Evolutionary conservation across 1,140 invertebrate genomes (phyloP), one percentile per base, ranked within the genome.

Genomic region (Aphelinus atriplicis): DNA sequence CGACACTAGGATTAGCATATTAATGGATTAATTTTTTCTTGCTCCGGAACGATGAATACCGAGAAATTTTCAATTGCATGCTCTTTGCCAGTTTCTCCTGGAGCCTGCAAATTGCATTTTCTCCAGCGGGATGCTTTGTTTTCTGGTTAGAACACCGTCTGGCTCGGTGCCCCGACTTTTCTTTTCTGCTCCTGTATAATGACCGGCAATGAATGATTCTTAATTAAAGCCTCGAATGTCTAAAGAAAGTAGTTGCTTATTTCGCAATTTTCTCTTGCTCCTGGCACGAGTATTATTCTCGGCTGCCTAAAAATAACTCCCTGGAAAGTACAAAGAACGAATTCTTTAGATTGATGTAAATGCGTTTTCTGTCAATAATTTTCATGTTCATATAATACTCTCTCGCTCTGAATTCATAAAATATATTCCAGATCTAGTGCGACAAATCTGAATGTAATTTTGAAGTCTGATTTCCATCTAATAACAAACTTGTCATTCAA

Each of bases 21-120:
- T 73, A 73, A 73, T 73, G 64, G 65, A 67, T 26, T 26, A 26
- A 26, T 73, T 73, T 73, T 73, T 73, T 56, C 67, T 73, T 73
- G 67, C 67, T 7, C 9, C 60, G 9, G 9, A 47, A 47, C 47
- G 57, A 73, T 69, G 73, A 75, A 75, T 69, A 64, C 53, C 53
- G 46, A 69, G 60, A 69, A 75, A 75, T 69, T 75, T 69, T 69
- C 51, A 69, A 69, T 75, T 69, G 53, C 58, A n/a, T 66, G 48
- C 63, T 73, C 56, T 75, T 75, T 69, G 73, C 45, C 58, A 75
- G 46, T 3, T 60, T 6, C 48, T 50, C 56, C 43, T 55, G 56
- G 47, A 72, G 7, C 56, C 57, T 73, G 57, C 57, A 67, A 73
- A 67, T 73, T 61, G 10, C 48, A 26, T 67, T 73, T 67, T 61